These are phyloP conservation scores for Acestrorhynchus altus DNA, from an alignment of 2,797 vertebrate genomes.

Conservation along the genomic window DNA sequence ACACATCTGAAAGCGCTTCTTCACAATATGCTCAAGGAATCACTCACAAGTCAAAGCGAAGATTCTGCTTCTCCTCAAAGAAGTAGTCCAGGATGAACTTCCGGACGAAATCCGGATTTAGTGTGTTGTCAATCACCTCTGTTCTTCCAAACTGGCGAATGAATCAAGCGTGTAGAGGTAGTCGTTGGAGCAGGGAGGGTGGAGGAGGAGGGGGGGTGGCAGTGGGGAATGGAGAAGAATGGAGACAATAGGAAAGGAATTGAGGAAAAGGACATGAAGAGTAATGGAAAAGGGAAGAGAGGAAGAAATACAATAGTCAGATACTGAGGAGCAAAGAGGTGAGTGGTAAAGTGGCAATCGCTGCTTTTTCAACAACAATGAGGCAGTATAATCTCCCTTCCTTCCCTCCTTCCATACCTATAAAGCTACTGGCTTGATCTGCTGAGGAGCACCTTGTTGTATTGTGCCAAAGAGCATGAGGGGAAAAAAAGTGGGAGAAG, in stretches of 20 bases:
- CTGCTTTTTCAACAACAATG: constrained; percentile 11
- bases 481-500: not conserved
- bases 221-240: constrained; percentile 25
- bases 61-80: constrained; percentile 96
- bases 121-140: constrained; percentile 93
- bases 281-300: constrained; percentile 29
- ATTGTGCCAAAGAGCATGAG: not conserved
- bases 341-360: constrained; percentile 19
- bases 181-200: not conserved
- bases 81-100: constrained; percentile 96
- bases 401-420: not conserved
- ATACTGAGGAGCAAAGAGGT: constrained; percentile 17
- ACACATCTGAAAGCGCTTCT: not conserved
- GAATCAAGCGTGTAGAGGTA: not conserved
- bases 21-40: constrained; percentile 9
- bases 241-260: too few relatives aligned
- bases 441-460: constrained; percentile 18
- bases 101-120: constrained; percentile 93
- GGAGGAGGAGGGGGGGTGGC: not conserved
- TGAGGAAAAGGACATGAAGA: constrained; percentile 42
- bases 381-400: not conserved
- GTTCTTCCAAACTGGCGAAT: constrained; percentile 89
- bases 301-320: constrained; percentile 2
- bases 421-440: constrained; percentile 16
- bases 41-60: constrained; percentile 96